Evolutionary conservation across 2,888 invertebrate species (phyloP).

Genomic region (Scaptomyza parva): DNA sequence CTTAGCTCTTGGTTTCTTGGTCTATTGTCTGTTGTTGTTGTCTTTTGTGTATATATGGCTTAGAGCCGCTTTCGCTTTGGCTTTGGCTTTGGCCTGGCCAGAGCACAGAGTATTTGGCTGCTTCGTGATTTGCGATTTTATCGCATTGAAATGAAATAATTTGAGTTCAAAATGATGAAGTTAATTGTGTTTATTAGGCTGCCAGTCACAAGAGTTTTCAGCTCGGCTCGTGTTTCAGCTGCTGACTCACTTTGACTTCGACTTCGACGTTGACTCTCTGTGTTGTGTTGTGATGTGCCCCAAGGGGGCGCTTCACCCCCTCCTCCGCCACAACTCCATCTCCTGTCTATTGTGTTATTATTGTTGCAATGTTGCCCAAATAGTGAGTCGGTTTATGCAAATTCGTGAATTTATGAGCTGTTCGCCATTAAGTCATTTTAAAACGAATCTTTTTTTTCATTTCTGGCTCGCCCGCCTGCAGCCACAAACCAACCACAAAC

Average conservation of each 20-base stretch:
- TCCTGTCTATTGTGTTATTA: not conserved
- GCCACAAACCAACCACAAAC: slow-evolving; percentile 35
- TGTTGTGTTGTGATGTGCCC: slow-evolving; percentile 58
- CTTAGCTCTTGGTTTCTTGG: slow-evolving; percentile 24
- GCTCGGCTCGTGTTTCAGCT: slow-evolving; percentile 43
- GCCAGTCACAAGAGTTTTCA: slow-evolving; percentile 67
- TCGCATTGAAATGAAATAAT: slow-evolving; percentile 84
- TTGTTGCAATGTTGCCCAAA: slow-evolving; percentile 61
- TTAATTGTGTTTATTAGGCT: slow-evolving; percentile 81
- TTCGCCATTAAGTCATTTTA: slow-evolving; percentile 79
- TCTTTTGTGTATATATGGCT: slow-evolving; percentile 21
- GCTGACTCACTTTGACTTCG: slow-evolving; percentile 51
- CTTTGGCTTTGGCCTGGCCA: slow-evolving; percentile 19
- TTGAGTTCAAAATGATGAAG: slow-evolving; percentile 83
- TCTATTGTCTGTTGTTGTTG: slow-evolving; percentile 59
- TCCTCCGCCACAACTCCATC: not conserved
- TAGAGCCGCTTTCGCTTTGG: slow-evolving; percentile 46
- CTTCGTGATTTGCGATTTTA: slow-evolving; percentile 84
- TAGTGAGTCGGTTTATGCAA: slow-evolving; percentile 69
- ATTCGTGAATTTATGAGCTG: slow-evolving; percentile 79
- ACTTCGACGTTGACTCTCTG: slow-evolving; percentile 19
- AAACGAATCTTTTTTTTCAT: slow-evolving; percentile 64
- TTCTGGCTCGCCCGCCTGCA: slow-evolving; percentile 40
- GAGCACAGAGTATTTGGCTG: slow-evolving; percentile 40
- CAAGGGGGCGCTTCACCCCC: slow-evolving; percentile 68